Evolutionary conservation across 2,113 vertebrate species (phyloP), one percentile per base, ranked within the genome.

Genomic region (Myiopsitta monachus): DNA sequence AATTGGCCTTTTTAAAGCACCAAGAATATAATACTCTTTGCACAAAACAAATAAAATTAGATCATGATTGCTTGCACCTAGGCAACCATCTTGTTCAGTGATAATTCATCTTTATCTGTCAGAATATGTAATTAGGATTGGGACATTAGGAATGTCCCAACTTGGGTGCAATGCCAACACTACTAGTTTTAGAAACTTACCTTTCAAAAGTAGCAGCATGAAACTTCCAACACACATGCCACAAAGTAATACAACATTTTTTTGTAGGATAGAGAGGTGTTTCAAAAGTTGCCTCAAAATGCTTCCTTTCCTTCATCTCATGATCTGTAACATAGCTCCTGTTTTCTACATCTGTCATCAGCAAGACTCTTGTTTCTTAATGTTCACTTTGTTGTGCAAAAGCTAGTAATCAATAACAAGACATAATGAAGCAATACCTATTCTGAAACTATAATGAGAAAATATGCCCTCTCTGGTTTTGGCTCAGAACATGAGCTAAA

Each of bases 21-120:
- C 44, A 83, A 89, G 61, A 76, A 36, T 51, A 79, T 72, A 90
- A 91, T 43, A 30, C 47, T 94, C 62, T 94, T 93, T 91, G 52
- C 79, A 90, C 83, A 92, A 89, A 96, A 93, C 76, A 94, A 94
- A 87, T 90, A 86, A 89, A 89, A 91, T 90, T 46, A 90, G 67
- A 87, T 89, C 74, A 59, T 63, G 90, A 94, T 69, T 89, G 38
- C 70, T 85, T 94, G 70, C 49, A 95, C 63, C 74, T 89, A 84
- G 66, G 44, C 87, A 91, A 66, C 67, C 59, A 87, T 85, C 44
- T 73, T 82, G 23, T 82, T 91, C 80, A 78, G 55, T 39, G 66
- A 91, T 87, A 84, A 82, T 82, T 84, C 43, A 61, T 75, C 69
- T 91, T 92, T 82, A 82, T 92, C 87, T 87, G 43, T 79, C 91